Evolutionary conservation across 2,888 invertebrate species (phyloP).

Genomic region (Frankliniella intonsa): DNA sequence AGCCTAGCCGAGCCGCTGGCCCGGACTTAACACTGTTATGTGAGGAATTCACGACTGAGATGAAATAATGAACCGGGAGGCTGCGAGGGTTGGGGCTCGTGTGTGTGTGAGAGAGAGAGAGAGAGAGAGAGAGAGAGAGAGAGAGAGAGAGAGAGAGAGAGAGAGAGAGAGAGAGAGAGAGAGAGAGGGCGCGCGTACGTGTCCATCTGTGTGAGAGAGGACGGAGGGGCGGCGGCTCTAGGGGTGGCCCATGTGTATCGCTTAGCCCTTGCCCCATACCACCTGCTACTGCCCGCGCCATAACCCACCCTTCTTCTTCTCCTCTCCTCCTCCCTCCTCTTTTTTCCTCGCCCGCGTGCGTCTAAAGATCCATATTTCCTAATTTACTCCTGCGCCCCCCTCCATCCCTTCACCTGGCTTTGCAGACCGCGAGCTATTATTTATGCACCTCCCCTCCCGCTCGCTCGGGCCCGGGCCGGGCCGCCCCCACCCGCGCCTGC

Average conservation of each 20-base stretch:
- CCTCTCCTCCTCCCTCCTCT: too few relatives aligned
- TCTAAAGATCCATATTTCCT: conserved; percentile 12
- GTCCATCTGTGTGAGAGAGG: not conserved
- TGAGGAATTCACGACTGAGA: conserved; percentile 21
- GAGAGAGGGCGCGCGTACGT: not conserved
- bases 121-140: too few relatives aligned
- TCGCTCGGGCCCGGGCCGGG: too few relatives aligned
- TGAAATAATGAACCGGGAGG: conserved; percentile 5
- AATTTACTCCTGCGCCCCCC: not conserved
- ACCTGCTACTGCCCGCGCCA: not conserved
- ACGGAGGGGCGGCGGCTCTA: not conserved
- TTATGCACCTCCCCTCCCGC: too few relatives aligned
- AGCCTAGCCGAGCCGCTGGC: not conserved
- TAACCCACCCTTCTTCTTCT: not conserved
- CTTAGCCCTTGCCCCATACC: not conserved
- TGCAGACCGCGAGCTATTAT: not conserved
- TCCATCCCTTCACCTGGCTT: too few relatives aligned
- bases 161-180: too few relatives aligned
- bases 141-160: too few relatives aligned
- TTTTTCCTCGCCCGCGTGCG: not conserved
- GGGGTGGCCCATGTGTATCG: conserved; percentile 22
- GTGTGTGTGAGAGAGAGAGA: too few relatives aligned
- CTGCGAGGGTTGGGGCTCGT: too few relatives aligned
- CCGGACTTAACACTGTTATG: conserved; percentile 24
- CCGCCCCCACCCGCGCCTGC: too few relatives aligned